Evolutionary conservation across 2,797 vertebrate species (phyloP).

Genomic region (Lemur catta): DNA sequence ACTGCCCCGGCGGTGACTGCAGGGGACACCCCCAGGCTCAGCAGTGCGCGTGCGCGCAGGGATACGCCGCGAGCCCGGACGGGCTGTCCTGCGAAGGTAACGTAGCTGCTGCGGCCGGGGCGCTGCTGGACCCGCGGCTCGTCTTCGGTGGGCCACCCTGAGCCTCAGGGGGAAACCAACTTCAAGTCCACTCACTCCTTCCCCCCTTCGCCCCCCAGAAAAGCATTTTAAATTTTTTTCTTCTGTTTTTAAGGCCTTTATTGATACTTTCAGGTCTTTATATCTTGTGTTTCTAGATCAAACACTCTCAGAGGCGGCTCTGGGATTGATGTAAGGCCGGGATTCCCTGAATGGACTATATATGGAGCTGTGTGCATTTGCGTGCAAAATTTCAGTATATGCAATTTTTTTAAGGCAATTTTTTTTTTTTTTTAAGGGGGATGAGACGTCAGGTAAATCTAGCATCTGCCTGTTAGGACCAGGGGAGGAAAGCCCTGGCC

Average conservation of each 20-base stretch:
- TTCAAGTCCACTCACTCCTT: neutral
- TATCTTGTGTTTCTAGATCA: neutral
- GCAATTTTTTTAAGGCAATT: neutral
- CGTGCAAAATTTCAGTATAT: neutral
- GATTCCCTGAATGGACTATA: neutral
- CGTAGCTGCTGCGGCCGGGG: neutral
- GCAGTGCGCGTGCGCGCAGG: conserved; percentile 87
- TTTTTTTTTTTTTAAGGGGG: neutral
- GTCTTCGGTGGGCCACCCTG: neutral
- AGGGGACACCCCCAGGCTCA: conserved; percentile 74
- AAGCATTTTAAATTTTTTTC: neutral
- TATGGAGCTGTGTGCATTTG: neutral
- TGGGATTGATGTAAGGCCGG: neutral
- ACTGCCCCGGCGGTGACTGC: conserved; percentile 86
- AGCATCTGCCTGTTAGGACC: neutral
- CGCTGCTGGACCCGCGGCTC: neutral
- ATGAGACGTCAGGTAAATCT: neutral
- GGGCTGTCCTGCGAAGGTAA: conserved; percentile 93
- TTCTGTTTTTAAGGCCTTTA: neutral
- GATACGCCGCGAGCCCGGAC: conserved; percentile 88
- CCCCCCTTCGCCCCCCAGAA: neutral
- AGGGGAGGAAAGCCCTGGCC: neutral
- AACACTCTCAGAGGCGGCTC: neutral
- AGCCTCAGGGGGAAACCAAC: neutral
- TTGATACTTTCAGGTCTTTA: neutral